Evolutionary conservation across 2,888 invertebrate species (phyloP).

Genomic region (Chrysomela aeneicollis): DNA sequence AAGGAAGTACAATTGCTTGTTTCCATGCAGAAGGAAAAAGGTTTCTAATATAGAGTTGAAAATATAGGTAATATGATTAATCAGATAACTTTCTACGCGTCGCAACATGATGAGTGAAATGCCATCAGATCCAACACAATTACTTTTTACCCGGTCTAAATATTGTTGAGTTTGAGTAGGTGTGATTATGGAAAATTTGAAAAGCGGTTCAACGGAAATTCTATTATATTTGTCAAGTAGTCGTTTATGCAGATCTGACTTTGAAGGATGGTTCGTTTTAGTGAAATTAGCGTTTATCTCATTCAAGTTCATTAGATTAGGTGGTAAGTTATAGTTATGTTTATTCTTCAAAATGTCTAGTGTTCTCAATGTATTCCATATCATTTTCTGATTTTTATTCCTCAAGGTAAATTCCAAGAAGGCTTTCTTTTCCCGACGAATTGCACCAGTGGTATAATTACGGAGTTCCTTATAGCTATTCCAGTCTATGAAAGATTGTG

Average conservation of each 20-base stretch:
- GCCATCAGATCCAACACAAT: no score
- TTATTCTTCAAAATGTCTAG: neutral
- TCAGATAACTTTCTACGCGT: no score
- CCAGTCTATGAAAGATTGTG: slow-evolving; percentile 2
- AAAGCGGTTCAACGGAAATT: no score
- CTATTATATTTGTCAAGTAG: neutral
- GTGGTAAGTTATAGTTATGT: neutral
- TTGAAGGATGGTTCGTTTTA: neutral
- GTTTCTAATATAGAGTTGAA: no score
- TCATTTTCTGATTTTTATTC: slow-evolving; percentile 2
- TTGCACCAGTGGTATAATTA: slow-evolving; percentile 4
- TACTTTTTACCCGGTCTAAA: no score
- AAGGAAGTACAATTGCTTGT: no score
- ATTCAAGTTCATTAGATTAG: neutral
- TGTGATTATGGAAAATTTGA: no score
- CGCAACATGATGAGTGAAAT: no score
- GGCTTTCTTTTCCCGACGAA: neutral
- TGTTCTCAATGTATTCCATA: neutral
- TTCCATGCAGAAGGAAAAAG: no score
- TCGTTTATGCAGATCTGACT: neutral
- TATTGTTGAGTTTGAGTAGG: no score
- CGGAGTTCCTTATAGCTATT: neutral
- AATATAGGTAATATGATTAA: no score
- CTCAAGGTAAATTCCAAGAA: neutral
- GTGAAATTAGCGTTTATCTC: neutral